Evolutionary conservation across 2,888 invertebrate species (phyloP), one percentile per base, ranked within the genome.

Genomic region (Agriopis leucophaearia): DNA sequence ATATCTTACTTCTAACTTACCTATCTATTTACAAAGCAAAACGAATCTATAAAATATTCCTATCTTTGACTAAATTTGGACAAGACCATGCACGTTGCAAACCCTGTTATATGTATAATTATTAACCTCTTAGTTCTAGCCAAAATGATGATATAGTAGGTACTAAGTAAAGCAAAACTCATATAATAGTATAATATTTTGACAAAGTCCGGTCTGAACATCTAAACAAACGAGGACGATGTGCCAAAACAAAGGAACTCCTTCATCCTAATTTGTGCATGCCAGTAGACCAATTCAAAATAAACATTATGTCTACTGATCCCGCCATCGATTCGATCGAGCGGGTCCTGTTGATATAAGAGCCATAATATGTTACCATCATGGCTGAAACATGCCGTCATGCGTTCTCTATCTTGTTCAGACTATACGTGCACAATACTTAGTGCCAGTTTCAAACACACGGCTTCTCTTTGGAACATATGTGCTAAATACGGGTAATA

Each of bases 401-500:
- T 12, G 5, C 51, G n/a, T 36, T 38, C 16, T 16, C 38, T 16
- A 15, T 7, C 16, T 13, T 8, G 5, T 9, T 16, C 38, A 38
- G 36, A 15, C 15, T 10, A 12, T 38, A 9, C 10, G 8, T 13
- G 15, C 52, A 38, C 52, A 15, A 27, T n/a, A 51, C 36, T 35
- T 51, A 36, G 15, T 38, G 16, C n/a, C 27, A 42, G 13, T n/a
- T 42, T 16, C 16, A 27, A 50, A 27, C 16, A 1, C 36, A 15
- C 45, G 38, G 52, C 8, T 36, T 45, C 44, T 8, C 8, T 44
- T 35, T 2, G 12, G 9, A 13, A 7, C 8, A 13, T 50, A 27
- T 52, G 18, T 42, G 5, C 38, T 64, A 92, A 74, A 92, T 85
- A 69, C 90, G 87, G 16, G 89, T 92, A 54, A 93, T 75, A 36